Base-by-base conservation (phyloP, 2,797 vertebrate genomes). In the Stomatorhinus walkeri region DNA sequence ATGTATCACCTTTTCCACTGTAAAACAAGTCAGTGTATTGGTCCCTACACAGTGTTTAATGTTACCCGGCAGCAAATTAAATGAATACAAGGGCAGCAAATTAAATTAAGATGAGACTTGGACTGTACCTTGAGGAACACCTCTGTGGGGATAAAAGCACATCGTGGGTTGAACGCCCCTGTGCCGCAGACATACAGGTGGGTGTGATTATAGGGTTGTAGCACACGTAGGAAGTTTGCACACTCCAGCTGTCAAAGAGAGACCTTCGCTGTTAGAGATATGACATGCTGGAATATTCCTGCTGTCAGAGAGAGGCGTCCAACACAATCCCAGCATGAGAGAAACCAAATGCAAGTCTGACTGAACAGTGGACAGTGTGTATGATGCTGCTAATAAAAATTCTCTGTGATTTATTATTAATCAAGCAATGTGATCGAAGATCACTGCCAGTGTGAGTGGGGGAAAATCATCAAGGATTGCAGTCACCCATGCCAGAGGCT, bases 101-200 rank as follows among this genome's bases (percentile, higher is more conserved):
- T 85, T 54, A 85, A 28, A 85, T 51, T 52, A 85, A 24, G 84
- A 16, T 2, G 24, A 54, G 84, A 32, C 68, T 36, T 9, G 76
- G 36, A 43, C n/a, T 40, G 64, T 95, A 97, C 96, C 95, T 92
- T 93, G 64, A 91, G 92, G 90, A 96, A 96, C 87, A 95, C 5
- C 72, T 89, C 91, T 59, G 94, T 95, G 2, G 94, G 92, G 51
- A 97, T 94, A 91, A 94, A 95, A 88, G 95, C 94, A 89, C 96
- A 97, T 89, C 95, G 94, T 8, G 96, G 96, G 91, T 96, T 96
- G 91, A 96, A 97, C 40, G 96, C 96, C 46, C 96, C 96, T 0
- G 96, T 97, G 46, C 96, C 96, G 46, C 96, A 97, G 76, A 95
- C 92, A 2, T 97, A 97, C 87, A 97, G 94, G 90, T 97, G 96